Conservation (phyloP, 1,140 invertebrate genomes). For the Heterodera schachtii region DNA sequence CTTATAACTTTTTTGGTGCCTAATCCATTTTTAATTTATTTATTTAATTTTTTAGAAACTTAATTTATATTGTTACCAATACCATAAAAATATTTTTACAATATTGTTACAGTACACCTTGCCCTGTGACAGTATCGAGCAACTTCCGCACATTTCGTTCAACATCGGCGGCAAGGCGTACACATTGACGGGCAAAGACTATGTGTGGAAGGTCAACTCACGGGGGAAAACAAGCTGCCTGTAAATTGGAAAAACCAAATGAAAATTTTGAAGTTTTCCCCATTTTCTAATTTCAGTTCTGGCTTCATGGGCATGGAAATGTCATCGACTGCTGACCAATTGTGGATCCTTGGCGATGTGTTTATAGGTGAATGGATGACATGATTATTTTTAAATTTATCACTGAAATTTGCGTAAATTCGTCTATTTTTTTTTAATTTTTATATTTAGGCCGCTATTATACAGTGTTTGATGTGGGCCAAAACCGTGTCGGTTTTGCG, state of each 20-base stretch:
- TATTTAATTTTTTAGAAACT: background rate
- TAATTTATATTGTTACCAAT: background rate
- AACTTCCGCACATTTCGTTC: conserved; percentile 81
- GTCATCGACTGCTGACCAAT: conserved; percentile 83
- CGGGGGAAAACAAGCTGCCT: conserved; percentile 78
- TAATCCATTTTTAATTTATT: too few relatives aligned
- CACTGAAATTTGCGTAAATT: background rate
- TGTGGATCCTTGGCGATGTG: conserved; percentile 85
- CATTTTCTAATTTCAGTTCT: conserved; percentile 67
- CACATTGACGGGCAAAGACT: conserved; percentile 67
- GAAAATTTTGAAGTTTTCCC: too few relatives aligned
- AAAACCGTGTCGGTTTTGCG: conserved; percentile 92
- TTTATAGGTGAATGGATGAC: conserved; percentile 67
- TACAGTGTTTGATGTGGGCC: conserved; percentile 68
- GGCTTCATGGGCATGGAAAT: conserved; percentile 96
- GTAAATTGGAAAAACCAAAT: background rate
- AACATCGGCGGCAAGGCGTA: conserved; percentile 79
- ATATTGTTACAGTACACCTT: conserved; percentile 66
- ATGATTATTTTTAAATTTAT: too few relatives aligned
- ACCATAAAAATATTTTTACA: conserved; percentile 37
- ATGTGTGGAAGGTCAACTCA: conserved; percentile 62
- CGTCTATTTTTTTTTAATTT: background rate
- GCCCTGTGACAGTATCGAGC: conserved; percentile 68
- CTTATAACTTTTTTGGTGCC: too few relatives aligned
- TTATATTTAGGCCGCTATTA: conserved; percentile 55